A percentile compares a stretch with the other conserved stretches of the same genome.
These are phyloP conservation scores for Yponomeuta malinellus DNA, from an alignment of 2,888 invertebrate genomes.

Conservation along the genomic window DNA sequence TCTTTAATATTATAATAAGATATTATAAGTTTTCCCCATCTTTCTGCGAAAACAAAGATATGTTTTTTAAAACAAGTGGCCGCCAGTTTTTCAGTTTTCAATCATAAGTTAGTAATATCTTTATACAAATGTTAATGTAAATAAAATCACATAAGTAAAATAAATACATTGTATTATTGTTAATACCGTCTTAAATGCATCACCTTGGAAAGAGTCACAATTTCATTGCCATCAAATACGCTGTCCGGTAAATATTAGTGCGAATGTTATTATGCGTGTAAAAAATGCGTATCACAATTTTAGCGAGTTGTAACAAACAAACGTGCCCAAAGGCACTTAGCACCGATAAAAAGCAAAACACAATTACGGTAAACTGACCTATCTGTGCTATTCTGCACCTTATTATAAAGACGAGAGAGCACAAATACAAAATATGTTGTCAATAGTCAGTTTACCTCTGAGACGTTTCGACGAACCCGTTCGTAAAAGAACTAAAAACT, in stretches of 20 bases:
- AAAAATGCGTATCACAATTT: constrained; percentile 5
- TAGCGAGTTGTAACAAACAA: constrained; percentile 7
- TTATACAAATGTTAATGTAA: not conserved
- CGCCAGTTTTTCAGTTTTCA: not conserved
- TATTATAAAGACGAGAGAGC: too few species aligned
- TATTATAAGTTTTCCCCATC: too few species aligned
- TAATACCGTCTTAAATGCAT: constrained; percentile 7
- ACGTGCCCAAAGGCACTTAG: constrained; percentile 25
- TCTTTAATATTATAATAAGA: too few species aligned
- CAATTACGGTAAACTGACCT: not conserved
- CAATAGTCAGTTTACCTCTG: not conserved
- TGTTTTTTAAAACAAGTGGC: too few species aligned
- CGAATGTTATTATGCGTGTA: constrained; percentile 10
- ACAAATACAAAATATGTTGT: not conserved
- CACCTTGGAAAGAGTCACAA: not conserved
- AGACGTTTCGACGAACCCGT: not conserved
- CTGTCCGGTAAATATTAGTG: constrained; percentile 21
- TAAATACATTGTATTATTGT: constrained; percentile 2
- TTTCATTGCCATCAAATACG: constrained; percentile 25
- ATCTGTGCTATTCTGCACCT: too few species aligned
- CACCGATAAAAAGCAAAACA: constrained; percentile 18
- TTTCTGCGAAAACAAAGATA: too few species aligned
- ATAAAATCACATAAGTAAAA: not conserved
- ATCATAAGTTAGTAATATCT: not conserved
- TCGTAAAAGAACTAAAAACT: constrained; percentile 7